phyloP scores from a whole-genome alignment of 1,140 invertebrate genomes.

The Ips nitidus region DNA sequence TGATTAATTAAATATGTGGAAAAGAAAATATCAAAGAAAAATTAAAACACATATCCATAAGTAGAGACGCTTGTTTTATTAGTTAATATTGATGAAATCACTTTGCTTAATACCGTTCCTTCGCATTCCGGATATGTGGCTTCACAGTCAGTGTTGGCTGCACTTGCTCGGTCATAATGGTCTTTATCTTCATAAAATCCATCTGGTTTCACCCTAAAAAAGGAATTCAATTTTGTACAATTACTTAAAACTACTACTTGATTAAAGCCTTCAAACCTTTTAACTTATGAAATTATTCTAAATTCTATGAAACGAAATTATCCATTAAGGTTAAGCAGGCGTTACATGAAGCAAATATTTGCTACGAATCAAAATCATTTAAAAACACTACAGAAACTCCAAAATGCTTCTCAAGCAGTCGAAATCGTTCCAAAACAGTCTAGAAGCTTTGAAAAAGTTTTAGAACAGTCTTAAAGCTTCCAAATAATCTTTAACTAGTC shows the following conservation, averaged over 20 bases:
- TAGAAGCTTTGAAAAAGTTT: no score
- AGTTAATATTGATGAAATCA: background rate
- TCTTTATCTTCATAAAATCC: slow-evolving; percentile 41
- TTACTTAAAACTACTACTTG: background rate
- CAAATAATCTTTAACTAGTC: no score
- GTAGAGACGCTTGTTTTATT: background rate
- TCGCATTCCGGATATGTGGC: slow-evolving; percentile 55
- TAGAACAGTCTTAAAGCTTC: no score
- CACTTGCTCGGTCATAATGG: slow-evolving; percentile 42
- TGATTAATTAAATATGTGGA: background rate
- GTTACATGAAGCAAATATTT: no score
- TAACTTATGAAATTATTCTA: background rate
- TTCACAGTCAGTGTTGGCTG: slow-evolving; percentile 50
- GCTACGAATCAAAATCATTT: no score
- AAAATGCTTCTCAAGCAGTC: no score
- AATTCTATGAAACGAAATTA: background rate
- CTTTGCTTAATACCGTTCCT: slow-evolving; percentile 49
- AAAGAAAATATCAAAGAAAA: background rate
- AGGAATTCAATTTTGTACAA: background rate
- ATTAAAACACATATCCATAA: background rate
- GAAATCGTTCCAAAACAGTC: no score
- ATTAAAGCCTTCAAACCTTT: background rate
- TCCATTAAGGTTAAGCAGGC: background rate
- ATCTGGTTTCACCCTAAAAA: slow-evolving; percentile 44
- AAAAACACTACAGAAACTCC: no score